Percentiles rank a stretch among this genome's conserved stretches.
Conservation (phyloP, 2,888 invertebrate genomes). For the Xylota segnis region DNA sequence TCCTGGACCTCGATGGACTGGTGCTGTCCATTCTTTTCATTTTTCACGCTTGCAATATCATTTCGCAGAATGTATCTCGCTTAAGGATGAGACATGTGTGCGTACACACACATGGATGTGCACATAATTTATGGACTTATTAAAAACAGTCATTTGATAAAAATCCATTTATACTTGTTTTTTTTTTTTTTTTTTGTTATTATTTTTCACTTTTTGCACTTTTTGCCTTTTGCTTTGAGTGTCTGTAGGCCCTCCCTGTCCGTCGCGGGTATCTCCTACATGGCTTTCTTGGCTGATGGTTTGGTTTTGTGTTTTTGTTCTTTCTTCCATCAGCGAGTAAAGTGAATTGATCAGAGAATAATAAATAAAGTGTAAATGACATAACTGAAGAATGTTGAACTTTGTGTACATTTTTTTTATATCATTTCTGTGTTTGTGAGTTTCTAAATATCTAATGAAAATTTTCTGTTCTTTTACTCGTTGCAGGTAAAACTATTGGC, state of each 20-base stretch:
- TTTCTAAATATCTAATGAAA: not conserved
- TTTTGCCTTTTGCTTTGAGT: no score
- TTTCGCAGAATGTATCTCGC: conserved; percentile 29
- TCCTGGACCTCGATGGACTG: not conserved
- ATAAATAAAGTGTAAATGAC: conserved; percentile 45
- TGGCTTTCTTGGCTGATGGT: conserved; percentile 18
- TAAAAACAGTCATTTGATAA: conserved; percentile 70
- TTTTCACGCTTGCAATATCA: conserved; percentile 53
- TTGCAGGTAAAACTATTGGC: conserved; percentile 40
- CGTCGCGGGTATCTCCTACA: not conserved
- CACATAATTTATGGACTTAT: conserved; percentile 60
- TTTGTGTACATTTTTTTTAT: conserved; percentile 21
- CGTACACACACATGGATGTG: conserved; percentile 5
- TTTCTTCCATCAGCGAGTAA: not conserved
- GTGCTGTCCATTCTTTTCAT: conserved; percentile 52
- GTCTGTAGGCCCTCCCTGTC: not conserved
- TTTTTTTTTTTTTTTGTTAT: conserved; percentile 11
- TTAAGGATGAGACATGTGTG: conserved; percentile 1
- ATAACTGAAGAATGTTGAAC: conserved; percentile 47
- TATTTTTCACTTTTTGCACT: no score
- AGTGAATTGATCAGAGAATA: conserved; percentile 8
- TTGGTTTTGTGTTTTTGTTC: conserved; percentile 10
- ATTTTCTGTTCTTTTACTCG: conserved; percentile 10
- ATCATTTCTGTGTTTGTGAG: conserved; percentile 1
- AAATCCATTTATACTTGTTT: conserved; percentile 51